Conservation (phyloP, 2,797 vertebrate genomes). For the Hemibagrus guttatus region DNA sequence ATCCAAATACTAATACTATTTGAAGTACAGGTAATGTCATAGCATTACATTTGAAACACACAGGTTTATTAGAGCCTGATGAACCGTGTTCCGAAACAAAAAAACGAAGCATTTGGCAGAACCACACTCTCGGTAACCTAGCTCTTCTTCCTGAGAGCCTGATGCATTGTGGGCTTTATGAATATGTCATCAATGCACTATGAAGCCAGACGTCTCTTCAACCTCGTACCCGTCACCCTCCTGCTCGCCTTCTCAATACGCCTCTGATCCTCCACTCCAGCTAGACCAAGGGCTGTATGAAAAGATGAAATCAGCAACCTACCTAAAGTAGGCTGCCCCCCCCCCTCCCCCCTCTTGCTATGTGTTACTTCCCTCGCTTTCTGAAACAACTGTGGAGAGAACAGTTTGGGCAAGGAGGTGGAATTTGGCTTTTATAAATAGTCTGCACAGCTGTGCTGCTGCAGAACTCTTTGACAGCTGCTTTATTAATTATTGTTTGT, state of each 20-base stretch:
- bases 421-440: conserved; percentile 67
- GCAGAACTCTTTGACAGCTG: conserved; percentile 60
- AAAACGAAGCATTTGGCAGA: not conserved
- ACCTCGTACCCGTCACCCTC: conserved; percentile 23
- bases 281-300: conserved; percentile 48
- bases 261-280: conserved; percentile 46
- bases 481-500: conserved; percentile 61
- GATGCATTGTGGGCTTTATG: conserved; percentile 42
- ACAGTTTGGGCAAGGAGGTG: conserved; percentile 53
- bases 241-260: conserved; percentile 35
- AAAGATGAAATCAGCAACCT: conserved; percentile 58
- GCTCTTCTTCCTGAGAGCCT: conserved; percentile 39
- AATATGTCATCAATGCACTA: conserved; percentile 50
- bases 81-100: not conserved
- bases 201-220: conserved; percentile 40
- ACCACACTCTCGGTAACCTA: conserved; percentile 1
- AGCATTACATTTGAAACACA: not conserved
- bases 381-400: conserved; percentile 53
- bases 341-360: not conserved
- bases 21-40: not conserved
- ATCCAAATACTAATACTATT: not conserved
- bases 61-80: not conserved
- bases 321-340: conserved; percentile 45
- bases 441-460: conserved; percentile 64
- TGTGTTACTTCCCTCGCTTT: conserved; percentile 44